Conservation (phyloP, 2,797 vertebrate genomes). For the Paramormyrops hopkinsi region DNA sequence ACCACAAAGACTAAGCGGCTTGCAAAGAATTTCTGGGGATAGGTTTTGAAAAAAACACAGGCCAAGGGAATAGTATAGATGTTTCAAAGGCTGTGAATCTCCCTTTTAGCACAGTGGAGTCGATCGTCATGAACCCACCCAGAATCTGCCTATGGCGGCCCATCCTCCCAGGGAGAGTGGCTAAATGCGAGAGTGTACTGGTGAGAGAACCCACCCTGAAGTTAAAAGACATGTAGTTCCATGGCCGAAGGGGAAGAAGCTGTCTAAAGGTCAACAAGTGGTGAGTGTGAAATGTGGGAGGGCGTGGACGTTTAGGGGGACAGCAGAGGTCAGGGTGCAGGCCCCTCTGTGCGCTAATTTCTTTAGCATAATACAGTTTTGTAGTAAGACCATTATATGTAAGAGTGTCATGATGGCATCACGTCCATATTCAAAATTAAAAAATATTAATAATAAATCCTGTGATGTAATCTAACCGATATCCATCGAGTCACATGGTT, state of each 20-base stretch:
- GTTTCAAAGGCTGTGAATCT: neutral
- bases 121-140: neutral
- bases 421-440: neutral
- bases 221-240: neutral
- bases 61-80: neutral
- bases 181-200: neutral
- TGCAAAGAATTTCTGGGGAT: neutral
- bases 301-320: neutral
- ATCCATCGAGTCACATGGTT: neutral
- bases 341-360: neutral
- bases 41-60: neutral
- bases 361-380: neutral
- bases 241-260: neutral
- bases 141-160: neutral
- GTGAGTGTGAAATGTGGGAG: neutral
- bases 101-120: neutral
- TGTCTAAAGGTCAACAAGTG: neutral
- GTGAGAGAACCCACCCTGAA: neutral
- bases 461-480: neutral
- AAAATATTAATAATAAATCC: neutral
- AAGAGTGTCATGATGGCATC: neutral
- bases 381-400: neutral
- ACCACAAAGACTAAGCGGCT: neutral
- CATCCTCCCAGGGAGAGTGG: neutral
- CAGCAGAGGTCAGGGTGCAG: neutral